phyloP scores from a whole-genome alignment of 2,797 vertebrate species.

The Sebastes umbrosus region DNA sequence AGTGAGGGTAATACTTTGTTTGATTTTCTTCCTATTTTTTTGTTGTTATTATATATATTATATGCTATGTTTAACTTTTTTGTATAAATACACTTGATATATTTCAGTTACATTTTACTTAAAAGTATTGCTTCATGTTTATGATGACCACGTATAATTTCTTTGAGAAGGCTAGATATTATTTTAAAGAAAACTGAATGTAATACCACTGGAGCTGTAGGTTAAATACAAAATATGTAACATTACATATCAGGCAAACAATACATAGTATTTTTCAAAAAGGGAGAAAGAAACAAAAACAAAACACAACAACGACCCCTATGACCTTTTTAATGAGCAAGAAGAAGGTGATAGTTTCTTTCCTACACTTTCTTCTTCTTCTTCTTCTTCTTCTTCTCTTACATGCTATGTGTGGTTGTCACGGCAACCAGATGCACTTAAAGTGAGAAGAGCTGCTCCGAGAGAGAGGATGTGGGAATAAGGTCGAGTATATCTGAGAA shows the following conservation, averaged over 20 bases:
- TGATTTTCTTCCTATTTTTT: too few relatives aligned
- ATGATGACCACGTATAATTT: too few relatives aligned
- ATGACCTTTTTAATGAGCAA: neutral
- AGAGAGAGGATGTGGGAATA: neutral
- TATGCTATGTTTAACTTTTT: too few relatives aligned
- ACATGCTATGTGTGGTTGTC: conserved; percentile 18
- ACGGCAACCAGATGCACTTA: conserved; percentile 22
- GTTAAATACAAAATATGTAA: too few relatives aligned
- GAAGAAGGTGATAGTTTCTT: neutral
- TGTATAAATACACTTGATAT: too few relatives aligned
- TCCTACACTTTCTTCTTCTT: neutral
- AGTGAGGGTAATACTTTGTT: too few relatives aligned
- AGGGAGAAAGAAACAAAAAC: neutral
- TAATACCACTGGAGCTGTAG: too few relatives aligned
- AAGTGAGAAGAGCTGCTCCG: neutral
- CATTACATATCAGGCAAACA: neutral
- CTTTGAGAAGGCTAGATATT: too few relatives aligned
- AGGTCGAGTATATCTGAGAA: neutral
- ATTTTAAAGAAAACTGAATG: too few relatives aligned
- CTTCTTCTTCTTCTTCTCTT: neutral
- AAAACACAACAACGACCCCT: neutral
- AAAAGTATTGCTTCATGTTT: too few relatives aligned
- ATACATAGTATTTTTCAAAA: neutral
- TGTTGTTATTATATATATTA: too few relatives aligned
- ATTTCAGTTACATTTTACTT: neutral